Base-by-base conservation (phyloP, 2,888 invertebrate genomes). In the Heliothis peltigera region DNA sequence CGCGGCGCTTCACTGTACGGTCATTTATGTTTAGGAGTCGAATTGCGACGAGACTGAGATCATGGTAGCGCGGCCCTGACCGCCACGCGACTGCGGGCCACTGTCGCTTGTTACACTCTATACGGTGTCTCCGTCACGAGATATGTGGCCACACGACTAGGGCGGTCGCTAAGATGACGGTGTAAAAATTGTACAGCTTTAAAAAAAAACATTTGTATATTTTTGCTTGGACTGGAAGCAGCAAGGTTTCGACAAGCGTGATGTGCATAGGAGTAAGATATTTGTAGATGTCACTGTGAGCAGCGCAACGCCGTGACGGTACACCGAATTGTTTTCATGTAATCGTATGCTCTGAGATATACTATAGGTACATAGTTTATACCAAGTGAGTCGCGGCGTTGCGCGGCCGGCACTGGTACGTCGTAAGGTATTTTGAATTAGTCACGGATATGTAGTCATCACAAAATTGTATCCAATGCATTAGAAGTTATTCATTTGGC, bases 121-220 rank as follows among this genome's bases (percentile, higher is more conserved):
- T 69, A 73, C 70, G 65, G 64, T 55, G 63, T 58, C 57, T 53
- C 57, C 47, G 62, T 61, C 58, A 59, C 64, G 61, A 75, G 55
- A 64, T 52, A 63, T 69, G 74, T 74, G 83, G 82, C 82, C 81
- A 80, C 82, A 72, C 81, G 72, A 73, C 69, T 61, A 70, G 65
- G 70, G 79, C 81, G 85, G 85, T 83, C 82, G 86, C 82, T 83
- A 83, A 80, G 79, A 86, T 80, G 85, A 77, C 86, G 85, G 85
- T 93, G 93, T 93, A 92, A 85, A 93, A 93, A 92, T 90, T 94
- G 93, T 93, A 93, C 94, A 94, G 93, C 90, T 89, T 86, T 91
- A 90, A 89, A 83, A 73, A 81, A 82, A 83, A 79, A 91, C 91
- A 89, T 92, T 90, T 94, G 93, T 94, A 93, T 94, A 93, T 93